Evolutionary conservation across 1,140 invertebrate genomes (phyloP), one percentile per base, ranked within the genome.

Genomic region (Pectinophora gossypiella): DNA sequence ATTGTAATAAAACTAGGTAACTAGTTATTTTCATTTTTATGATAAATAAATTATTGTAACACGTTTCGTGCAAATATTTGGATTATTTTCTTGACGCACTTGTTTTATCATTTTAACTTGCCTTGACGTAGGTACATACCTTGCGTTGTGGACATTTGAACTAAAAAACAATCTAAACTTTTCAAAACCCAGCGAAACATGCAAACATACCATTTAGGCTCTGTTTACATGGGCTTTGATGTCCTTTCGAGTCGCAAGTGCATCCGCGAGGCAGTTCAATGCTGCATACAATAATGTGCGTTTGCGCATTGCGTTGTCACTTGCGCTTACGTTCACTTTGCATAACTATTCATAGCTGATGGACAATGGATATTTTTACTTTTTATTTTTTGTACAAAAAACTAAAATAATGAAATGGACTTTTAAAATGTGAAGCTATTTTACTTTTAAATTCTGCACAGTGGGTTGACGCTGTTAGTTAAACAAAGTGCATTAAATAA

Each of bases 221-320:
- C 55, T 50, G 54, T 62, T 68, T 64, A 71, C 68, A 64, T 52
- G 54, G 27, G 22, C 35, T n/a, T 6, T 4, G 3, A 13, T 13
- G 35, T 38, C 35, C 35, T 6, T 15, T 4, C 10, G 4, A 10
- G 4, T 23, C n/a, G 7, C 27, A n/a, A 32, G n/a, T 32, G 27
- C 27, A 9, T n/a, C 27, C 9, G 9, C 10, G 4, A 23, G 22
- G 22, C 22, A 6, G 23, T n/a, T n/a, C 23, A 27, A 27, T 27
- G n/a, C n/a, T 27, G 67, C 57, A 69, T 64, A 72, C 72, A 76
- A 78, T 78, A 16, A 42, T 3, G 23, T 16, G 64, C 57, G 54
- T 51, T 56, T 52, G 58, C 61, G 72, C 72, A 76, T 75, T 75
- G 72, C 72, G 68, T 76, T 80, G 76, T 80, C 76, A 72, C 66